Evolutionary conservation across 2,888 invertebrate genomes (phyloP).

Genomic region (Sepioteuthis lessoniana): DNA sequence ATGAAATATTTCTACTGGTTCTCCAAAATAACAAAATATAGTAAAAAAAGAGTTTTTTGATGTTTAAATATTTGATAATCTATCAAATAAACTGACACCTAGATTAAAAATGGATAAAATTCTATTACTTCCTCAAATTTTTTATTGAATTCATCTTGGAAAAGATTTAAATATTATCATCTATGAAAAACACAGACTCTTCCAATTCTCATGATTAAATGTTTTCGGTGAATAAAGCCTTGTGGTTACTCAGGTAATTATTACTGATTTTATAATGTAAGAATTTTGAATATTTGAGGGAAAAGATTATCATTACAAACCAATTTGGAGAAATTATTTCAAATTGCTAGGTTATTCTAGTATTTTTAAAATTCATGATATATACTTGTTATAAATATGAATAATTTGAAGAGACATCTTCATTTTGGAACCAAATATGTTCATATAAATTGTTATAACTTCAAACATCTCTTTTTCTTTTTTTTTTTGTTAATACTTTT

Average conservation of each 20-base stretch:
- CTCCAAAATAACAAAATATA: neutral
- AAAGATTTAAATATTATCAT: neutral
- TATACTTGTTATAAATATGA: too few relatives aligned
- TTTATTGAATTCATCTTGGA: neutral
- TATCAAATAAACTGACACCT: neutral
- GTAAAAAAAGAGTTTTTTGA: neutral
- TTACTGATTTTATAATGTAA: neutral
- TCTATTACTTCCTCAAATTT: neutral
- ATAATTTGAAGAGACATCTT: too few relatives aligned
- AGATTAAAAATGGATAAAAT: neutral
- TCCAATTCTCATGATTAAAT: neutral
- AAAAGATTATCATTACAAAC: neutral
- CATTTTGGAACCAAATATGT: too few relatives aligned
- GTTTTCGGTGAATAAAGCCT: neutral
- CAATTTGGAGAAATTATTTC: neutral
- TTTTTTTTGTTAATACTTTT: too few relatives aligned
- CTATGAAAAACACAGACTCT: neutral
- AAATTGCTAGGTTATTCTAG: too few relatives aligned
- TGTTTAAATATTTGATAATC: neutral
- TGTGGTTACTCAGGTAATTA: neutral
- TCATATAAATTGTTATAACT: too few relatives aligned
- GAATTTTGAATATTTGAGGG: too few relatives aligned
- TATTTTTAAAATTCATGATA: too few relatives aligned
- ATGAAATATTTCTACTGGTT: neutral
- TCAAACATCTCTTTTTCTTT: too few relatives aligned